Evolutionary conservation across 2,888 invertebrate genomes (phyloP).

Genomic region (Dynastes tityus): DNA sequence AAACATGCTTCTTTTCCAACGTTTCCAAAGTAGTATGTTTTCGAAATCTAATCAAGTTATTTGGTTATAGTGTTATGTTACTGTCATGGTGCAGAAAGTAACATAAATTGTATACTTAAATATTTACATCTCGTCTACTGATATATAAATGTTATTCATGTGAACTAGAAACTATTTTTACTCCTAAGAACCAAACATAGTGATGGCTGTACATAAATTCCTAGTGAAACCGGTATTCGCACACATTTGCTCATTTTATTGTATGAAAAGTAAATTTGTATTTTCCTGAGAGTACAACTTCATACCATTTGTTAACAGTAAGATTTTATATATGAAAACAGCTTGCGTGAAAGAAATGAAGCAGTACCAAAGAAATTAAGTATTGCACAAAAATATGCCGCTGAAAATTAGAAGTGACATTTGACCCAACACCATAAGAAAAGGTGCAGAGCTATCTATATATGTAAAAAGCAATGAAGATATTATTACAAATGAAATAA

Average conservation of each 20-base stretch:
- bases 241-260: neutral
- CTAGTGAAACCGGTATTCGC: neutral
- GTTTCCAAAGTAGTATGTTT: constrained; percentile 1
- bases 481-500: too few species aligned
- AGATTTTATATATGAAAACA: too few species aligned
- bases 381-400: too few species aligned
- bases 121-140: constrained; percentile 25
- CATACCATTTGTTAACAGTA: too few species aligned
- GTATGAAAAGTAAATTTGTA: neutral
- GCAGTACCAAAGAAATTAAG: too few species aligned
- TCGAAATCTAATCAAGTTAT: constrained; percentile 27
- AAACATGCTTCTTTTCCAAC: constrained; percentile 1
- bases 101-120: constrained; percentile 27
- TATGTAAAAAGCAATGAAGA: too few species aligned
- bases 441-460: too few species aligned
- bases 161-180: constrained; percentile 27
- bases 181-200: constrained; percentile 8
- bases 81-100: constrained; percentile 23
- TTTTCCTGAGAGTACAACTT: neutral
- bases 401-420: too few species aligned
- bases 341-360: too few species aligned
- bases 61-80: constrained; percentile 27
- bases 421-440: too few species aligned
- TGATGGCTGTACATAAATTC: constrained; percentile 4
- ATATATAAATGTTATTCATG: constrained; percentile 29